Evolutionary conservation across 2,113 vertebrate species (phyloP), one percentile per base, ranked within the genome.

Genomic region (Protomyctophum bolini): DNA sequence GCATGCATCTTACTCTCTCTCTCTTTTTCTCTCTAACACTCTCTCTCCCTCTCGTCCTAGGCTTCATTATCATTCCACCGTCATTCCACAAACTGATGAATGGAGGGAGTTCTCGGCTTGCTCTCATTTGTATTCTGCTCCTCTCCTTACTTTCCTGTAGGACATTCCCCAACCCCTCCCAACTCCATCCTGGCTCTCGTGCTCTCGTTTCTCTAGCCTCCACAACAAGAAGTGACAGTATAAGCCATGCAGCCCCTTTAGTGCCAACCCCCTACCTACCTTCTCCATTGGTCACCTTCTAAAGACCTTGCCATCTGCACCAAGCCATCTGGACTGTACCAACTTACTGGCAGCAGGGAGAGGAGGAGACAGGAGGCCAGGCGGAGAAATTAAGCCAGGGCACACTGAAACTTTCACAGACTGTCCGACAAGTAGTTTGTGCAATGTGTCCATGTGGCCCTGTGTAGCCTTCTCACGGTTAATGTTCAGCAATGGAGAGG

Each of bases 241-340:
- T 75, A 81, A 76, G 15, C 65, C 21, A 21, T 21, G 21, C 21
- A 21, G 21, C 58, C 77, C 78, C 71, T 77, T 77, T 81, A 63
- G 58, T 4, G 14, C 61, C 21, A 14, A 29, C 12, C 29, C 58
- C 70, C 14, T 14, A 63, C 63, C 66, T 76, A 72, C 54, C 54
- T 41, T 41, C 65, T 45, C 66, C 52, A 15, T 69, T 72, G 69
- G 74, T 87, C 83, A 89, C 86, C 88, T 88, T 91, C 74, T 86
- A 64, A 86, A 63, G 76, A 80, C 82, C 82, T 85, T 85, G 82
- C 86, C 88, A 89, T 89, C 87, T 88, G 85, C 84, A 15, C 79
- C 65, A 15, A 60, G 58, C 86, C 88, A 87, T 90, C 88, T 90
- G 88, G 89, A 84, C 79, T 77, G 85, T 88, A 86, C 83, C 86